phyloP scores from a whole-genome alignment of 2,888 invertebrate genomes.

The Linnaemya tessellans region DNA sequence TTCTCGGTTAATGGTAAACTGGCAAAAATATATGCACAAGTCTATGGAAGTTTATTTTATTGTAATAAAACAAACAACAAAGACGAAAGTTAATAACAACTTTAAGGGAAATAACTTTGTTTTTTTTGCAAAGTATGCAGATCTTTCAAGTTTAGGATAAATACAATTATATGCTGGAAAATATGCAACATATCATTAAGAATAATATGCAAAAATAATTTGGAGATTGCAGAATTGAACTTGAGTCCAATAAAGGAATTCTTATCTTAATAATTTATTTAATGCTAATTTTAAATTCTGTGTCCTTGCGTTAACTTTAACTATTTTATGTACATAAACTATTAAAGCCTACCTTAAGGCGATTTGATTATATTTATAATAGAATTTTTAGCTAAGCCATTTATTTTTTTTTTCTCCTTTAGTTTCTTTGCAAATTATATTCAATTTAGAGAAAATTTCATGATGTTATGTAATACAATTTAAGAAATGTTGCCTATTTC shows the following conservation, averaged over 20 bases:
- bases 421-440: no score
- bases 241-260: no score
- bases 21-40: not conserved
- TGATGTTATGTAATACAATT: not conserved
- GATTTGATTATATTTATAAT: not conserved
- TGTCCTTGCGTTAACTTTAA: not conserved
- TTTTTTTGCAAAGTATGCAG: no score
- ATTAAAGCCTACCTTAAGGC: not conserved
- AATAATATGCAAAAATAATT: no score
- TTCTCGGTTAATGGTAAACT: conserved; percentile 18
- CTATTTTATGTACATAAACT: not conserved
- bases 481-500: conserved; percentile 35
- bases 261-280: no score
- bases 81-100: not conserved
- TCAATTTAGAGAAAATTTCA: not conserved
- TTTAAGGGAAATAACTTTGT: no score
- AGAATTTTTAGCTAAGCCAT: not conserved
- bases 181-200: no score
- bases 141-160: no score
- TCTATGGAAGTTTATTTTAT: not conserved
- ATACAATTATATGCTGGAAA: no score
- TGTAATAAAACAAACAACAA: not conserved
- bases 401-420: no score
- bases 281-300: no score
- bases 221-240: no score